phyloP scores from a whole-genome alignment of 2,113 vertebrate species.

The Brachionichthys hirsutus region DNA sequence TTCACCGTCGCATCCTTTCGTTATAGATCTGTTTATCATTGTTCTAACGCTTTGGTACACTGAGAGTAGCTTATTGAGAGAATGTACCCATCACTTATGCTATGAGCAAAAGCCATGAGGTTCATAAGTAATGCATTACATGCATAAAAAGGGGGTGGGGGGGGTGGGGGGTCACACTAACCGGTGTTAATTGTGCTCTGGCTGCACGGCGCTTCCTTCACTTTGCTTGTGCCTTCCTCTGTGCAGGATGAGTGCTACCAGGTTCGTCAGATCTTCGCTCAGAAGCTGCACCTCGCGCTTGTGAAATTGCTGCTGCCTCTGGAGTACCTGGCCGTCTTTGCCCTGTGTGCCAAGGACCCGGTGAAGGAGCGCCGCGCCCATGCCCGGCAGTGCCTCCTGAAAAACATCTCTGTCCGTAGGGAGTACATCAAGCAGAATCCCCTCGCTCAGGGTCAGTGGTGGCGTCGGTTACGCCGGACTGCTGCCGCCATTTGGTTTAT shows the following conservation, averaged over 20 bases:
- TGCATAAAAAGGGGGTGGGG: too few relatives aligned
- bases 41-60: too few relatives aligned
- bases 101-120: background rate
- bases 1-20: background rate
- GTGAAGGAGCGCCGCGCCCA: conserved; percentile 97
- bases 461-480: background rate
- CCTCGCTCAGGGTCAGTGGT: conserved; percentile 86
- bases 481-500: background rate
- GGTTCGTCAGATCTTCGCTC: conserved; percentile 97
- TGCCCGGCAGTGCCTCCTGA: conserved; percentile 96
- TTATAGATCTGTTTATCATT: background rate
- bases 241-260: conserved; percentile 96
- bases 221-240: background rate
- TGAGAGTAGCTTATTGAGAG: too few relatives aligned
- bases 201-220: background rate
- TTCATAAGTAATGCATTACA: too few relatives aligned
- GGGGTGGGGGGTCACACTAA: too few relatives aligned
- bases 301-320: conserved; percentile 92
- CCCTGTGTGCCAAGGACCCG: conserved; percentile 97
- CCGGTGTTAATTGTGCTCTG: too few relatives aligned
- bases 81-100: too few relatives aligned
- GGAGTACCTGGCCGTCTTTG: conserved; percentile 98
- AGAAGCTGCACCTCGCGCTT: conserved; percentile 96
- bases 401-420: conserved; percentile 97
- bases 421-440: conserved; percentile 98